Conservation (phyloP, 2,797 vertebrate genomes). For the Mionectes olivaceus region DNA sequence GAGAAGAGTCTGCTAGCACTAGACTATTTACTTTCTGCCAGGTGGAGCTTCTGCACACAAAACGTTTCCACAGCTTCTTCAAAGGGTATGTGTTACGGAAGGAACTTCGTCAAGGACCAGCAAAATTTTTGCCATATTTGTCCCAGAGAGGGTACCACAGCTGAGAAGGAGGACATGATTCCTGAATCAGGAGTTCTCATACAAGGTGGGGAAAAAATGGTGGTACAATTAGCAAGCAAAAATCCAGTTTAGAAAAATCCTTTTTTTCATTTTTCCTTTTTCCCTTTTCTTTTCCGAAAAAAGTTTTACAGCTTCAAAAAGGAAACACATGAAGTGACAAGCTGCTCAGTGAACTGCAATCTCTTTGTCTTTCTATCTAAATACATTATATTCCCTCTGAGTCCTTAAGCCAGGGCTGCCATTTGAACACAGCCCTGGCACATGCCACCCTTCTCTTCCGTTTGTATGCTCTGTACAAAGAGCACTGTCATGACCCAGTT, state of each 20-base stretch:
- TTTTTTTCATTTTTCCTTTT: too few species aligned
- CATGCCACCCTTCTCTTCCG: background rate
- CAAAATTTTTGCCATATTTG: background rate
- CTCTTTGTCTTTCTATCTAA: constrained; percentile 2
- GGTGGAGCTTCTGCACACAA: background rate
- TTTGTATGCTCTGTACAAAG: background rate
- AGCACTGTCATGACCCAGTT: background rate
- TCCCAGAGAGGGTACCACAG: background rate
- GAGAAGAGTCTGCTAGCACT: background rate
- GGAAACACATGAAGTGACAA: background rate
- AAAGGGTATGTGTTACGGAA: background rate
- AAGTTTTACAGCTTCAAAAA: background rate
- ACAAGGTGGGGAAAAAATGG: background rate
- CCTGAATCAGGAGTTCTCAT: background rate
- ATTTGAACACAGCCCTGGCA: background rate
- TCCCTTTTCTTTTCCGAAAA: too few species aligned
- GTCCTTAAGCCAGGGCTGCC: background rate
- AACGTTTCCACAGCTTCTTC: background rate
- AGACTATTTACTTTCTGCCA: background rate
- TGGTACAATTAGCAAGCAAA: background rate
- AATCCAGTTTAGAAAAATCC: background rate
- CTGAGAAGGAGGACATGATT: background rate
- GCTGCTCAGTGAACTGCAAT: background rate
- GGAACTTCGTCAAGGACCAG: background rate
- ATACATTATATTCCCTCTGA: background rate